These are phyloP conservation scores for Myoxocephalus aenaeus DNA, from an alignment of 2,797 vertebrate species.

Conservation along the genomic window DNA sequence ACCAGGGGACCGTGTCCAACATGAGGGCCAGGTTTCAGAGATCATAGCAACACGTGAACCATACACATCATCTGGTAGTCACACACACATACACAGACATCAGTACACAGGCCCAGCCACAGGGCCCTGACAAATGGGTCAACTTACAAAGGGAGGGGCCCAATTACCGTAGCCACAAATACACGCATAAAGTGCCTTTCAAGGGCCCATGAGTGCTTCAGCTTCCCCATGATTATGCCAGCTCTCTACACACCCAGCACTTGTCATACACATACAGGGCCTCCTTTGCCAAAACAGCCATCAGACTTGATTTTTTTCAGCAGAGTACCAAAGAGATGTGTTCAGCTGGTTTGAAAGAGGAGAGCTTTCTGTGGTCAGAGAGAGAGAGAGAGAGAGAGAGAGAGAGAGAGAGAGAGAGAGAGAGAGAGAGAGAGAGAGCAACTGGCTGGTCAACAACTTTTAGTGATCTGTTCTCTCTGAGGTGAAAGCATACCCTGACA, in stretches of 20 bases:
- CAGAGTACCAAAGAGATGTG: conserved; percentile 23
- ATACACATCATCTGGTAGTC: conserved; percentile 68
- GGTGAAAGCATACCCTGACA: conserved; percentile 14
- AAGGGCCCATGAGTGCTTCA: conserved; percentile 67
- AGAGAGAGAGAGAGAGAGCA: conserved; percentile 24
- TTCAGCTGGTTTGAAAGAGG: conserved; percentile 50
- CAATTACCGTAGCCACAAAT: conserved; percentile 74
- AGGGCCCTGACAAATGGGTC: conserved; percentile 66
- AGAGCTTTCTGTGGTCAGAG: conserved; percentile 65
- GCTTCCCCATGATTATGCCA: conserved; percentile 66
- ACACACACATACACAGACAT: conserved; percentile 50
- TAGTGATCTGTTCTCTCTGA: conserved; percentile 36
- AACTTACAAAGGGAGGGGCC: conserved; percentile 58
- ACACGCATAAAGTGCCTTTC: conserved; percentile 77
- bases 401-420: conserved; percentile 15
- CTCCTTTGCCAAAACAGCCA: conserved; percentile 73
- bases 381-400: conserved; percentile 7
- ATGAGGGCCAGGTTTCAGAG: conserved; percentile 68
- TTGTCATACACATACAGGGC: conserved; percentile 58
- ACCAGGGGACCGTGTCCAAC: conserved; percentile 73
- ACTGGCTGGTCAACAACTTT: conserved; percentile 47
- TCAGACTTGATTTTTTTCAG: conserved; percentile 58
- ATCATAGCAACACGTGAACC: conserved; percentile 71
- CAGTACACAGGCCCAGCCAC: conserved; percentile 43
- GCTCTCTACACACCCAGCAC: conserved; percentile 68